Percentiles rank a stretch among this genome's conserved stretches.
phyloP scores from a whole-genome alignment of 2,113 vertebrate genomes.

The Boleophthalmus pectinirostris region DNA sequence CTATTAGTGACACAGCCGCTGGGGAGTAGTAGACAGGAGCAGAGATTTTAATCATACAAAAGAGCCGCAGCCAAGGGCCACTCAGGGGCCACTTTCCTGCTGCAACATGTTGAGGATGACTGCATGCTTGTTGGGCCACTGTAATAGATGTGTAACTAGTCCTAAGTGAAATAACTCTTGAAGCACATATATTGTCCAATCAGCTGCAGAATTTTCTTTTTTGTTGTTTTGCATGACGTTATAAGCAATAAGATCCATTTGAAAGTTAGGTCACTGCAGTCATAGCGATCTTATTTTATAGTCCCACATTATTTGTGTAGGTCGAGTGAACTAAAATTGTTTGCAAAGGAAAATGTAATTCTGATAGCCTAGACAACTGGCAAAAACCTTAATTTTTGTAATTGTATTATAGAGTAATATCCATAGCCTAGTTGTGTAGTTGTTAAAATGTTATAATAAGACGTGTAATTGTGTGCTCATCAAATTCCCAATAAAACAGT shows the following conservation, averaged over 20 bases:
- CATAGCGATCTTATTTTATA: background rate
- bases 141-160: slow-evolving; percentile 43
- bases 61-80: slow-evolving; percentile 28
- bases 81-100: slow-evolving; percentile 39
- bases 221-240: background rate
- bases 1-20: slow-evolving; percentile 4
- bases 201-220: background rate
- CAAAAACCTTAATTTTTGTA: too few relatives aligned
- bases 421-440: background rate
- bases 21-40: slow-evolving; percentile 18
- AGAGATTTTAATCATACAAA: slow-evolving; percentile 35
- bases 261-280: background rate
- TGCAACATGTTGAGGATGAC: slow-evolving; percentile 54
- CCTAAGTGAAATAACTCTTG: slow-evolving; percentile 20
- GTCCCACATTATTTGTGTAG: background rate
- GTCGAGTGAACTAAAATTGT: too few relatives aligned
- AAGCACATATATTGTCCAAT: background rate
- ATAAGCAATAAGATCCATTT: background rate
- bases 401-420: background rate
- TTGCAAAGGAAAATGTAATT: too few relatives aligned
- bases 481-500: background rate
- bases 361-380: too few relatives aligned
- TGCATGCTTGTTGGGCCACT: slow-evolving; percentile 45
- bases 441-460: background rate
- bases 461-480: background rate